Evolutionary conservation across 64 coral and sea anemone genomes (phyloP), one percentile per base, ranked within the genome.

Genomic region (Dendronephthya gigantea): DNA sequence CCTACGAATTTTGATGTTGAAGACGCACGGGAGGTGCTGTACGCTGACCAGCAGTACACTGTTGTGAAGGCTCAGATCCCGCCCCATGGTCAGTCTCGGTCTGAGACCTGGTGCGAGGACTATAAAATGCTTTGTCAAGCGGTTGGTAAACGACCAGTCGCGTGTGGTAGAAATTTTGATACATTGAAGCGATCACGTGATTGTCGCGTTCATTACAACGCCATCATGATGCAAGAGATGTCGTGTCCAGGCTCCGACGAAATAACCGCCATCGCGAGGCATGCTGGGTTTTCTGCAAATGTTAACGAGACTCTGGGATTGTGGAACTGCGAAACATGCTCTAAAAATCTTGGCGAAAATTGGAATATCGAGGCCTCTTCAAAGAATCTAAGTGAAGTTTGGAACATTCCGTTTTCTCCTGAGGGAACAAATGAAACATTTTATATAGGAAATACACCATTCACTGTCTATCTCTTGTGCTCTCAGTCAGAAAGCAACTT

Each of bases 31-130:
- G 58, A 66, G 29, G 29, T 66, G 22, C 6, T n/a, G 29, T 66
- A 66, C 58, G 58, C 58, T 66, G 58, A 16, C 25, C 30, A 39
- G 25, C 36, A 14, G 9, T 83, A 83, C 39, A 27, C 43, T 1
- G 50, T 90, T 0, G 31, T 90, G 15, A 90, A 90, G 43, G 58
- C 59, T 19, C 28, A 13, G n/a, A 43, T 90, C 31, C 88, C 88
- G 0, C 30, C 51, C 5, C 14, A 84, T 17, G 88, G 88, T n/a
- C 41, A 83, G 37, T 90, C 88, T 15, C 49, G 43, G 25, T 83
- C 15, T 41, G 81, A 83, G 19, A 90, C 83, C 19, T 90, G 88
- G 88, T 90, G 88, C 68, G 81, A 82, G 15, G 88, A 90, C 27
- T 90, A 90, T 43, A 51, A 90, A 39, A 84, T 68, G 31, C 41